These are phyloP conservation scores for Tapera naevia DNA, from an alignment of 2,797 vertebrate genomes.

Conservation along the genomic window DNA sequence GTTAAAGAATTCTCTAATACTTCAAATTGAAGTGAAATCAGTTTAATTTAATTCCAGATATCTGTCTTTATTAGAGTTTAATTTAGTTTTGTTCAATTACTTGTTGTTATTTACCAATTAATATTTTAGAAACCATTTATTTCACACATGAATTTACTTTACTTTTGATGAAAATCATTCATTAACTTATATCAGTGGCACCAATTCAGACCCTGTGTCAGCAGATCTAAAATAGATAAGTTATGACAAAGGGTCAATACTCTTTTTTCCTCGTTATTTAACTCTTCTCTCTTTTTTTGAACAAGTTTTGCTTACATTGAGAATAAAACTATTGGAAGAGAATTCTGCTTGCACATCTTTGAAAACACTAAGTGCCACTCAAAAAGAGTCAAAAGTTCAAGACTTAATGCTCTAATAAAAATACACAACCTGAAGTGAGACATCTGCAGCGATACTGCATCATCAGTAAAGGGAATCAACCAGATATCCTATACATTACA, in stretches of 20 bases:
- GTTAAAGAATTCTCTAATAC: background rate
- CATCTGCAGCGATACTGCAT: slow-evolving; percentile 51
- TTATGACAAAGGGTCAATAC: background rate
- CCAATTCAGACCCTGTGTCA: background rate
- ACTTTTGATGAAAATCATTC: background rate
- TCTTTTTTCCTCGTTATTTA: background rate
- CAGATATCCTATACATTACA: slow-evolving; percentile 55
- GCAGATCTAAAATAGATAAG: background rate
- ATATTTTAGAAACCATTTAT: background rate
- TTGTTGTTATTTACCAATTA: background rate
- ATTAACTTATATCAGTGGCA: background rate
- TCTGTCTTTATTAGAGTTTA: background rate
- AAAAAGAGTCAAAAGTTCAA: slow-evolving; percentile 51
- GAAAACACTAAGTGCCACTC: slow-evolving; percentile 25
- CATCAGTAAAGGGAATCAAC: slow-evolving; percentile 69
- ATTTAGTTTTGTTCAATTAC: background rate
- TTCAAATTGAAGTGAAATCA: background rate
- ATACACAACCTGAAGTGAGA: slow-evolving; percentile 32
- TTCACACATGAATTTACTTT: background rate
- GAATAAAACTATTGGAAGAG: background rate
- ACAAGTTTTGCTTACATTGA: background rate
- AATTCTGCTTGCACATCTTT: background rate
- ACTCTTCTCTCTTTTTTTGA: background rate
- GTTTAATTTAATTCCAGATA: background rate
- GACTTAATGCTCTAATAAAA: slow-evolving; percentile 60